Percentiles rank a stretch among this genome's conserved stretches.
Conservation (phyloP, 1,140 invertebrate species). For the Melipona quadrifasciata region DNA sequence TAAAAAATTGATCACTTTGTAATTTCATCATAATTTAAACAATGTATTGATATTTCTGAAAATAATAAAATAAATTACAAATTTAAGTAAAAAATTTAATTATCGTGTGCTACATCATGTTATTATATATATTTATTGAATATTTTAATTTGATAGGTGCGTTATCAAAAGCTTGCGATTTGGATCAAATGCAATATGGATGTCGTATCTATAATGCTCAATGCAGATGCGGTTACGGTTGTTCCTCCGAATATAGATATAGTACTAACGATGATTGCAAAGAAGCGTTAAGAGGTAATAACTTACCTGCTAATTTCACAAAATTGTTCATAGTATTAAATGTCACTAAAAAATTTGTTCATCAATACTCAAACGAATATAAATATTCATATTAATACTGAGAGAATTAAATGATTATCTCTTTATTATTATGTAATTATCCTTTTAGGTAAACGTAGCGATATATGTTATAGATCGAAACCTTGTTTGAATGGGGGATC, state of each 20-base stretch:
- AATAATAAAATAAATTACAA: background rate
- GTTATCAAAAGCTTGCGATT: constrained; percentile 67
- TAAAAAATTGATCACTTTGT: background rate
- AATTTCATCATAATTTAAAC: background rate
- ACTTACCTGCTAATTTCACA: background rate
- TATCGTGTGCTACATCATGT: background rate
- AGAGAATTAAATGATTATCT: background rate
- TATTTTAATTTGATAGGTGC: constrained; percentile 44
- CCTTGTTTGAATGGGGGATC: constrained; percentile 86
- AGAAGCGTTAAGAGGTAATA: constrained; percentile 80
- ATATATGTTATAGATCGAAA: constrained; percentile 83
- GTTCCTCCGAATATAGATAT: constrained; percentile 81
- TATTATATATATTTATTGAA: background rate
- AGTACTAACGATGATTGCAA: constrained; percentile 78
- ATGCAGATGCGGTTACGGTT: constrained; percentile 80
- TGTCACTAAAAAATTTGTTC: constrained; percentile 1
- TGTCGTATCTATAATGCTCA: constrained; percentile 75
- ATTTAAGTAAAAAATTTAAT: background rate
- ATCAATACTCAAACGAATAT: background rate
- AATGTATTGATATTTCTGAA: background rate
- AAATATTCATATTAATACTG: background rate
- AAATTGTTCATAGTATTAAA: background rate
- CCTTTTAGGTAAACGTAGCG: constrained; percentile 82
- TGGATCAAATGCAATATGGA: constrained; percentile 75
- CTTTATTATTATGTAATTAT: constrained; percentile 5